A percentile compares a stretch with the other conserved stretches of the same genome.
Conservation (phyloP, 1,140 invertebrate species). For the Hycleus cichorii region DNA sequence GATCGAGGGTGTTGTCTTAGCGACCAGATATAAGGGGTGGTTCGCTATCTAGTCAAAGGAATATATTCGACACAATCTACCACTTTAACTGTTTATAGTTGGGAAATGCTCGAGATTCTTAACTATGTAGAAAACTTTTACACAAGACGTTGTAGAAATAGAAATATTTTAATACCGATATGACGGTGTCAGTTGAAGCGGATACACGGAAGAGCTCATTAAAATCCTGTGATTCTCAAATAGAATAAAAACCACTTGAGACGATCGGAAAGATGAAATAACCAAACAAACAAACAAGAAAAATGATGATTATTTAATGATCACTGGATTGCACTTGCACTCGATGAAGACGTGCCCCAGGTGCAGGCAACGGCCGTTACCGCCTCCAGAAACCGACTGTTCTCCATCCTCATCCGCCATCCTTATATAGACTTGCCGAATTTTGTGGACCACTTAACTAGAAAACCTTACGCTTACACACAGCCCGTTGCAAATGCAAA, state of each 20-base stretch:
- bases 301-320: no score
- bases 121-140: not conserved
- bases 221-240: not conserved
- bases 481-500: slow-evolving; percentile 37
- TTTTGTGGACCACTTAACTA: slow-evolving; percentile 41
- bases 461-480: slow-evolving; percentile 36
- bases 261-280: no score
- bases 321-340: no score
- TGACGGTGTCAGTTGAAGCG: not conserved
- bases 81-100: not conserved
- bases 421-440: slow-evolving; percentile 40
- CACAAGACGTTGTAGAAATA: not conserved
- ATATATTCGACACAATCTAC: not conserved
- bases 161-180: not conserved
- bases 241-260: no score
- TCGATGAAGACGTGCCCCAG: slow-evolving; percentile 1
- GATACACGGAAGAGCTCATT: not conserved
- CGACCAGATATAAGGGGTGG: slow-evolving; percentile 15
- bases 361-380: no score
- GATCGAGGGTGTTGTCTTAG: slow-evolving; percentile 24
- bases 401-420: slow-evolving; percentile 8
- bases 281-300: no score
- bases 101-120: not conserved
- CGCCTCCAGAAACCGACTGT: slow-evolving; percentile 8
- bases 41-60: no score